A percentile compares a stretch with the other conserved stretches of the same genome.
Conservation (phyloP, 2,797 vertebrate genomes). For the Melanotaenia nigrans region DNA sequence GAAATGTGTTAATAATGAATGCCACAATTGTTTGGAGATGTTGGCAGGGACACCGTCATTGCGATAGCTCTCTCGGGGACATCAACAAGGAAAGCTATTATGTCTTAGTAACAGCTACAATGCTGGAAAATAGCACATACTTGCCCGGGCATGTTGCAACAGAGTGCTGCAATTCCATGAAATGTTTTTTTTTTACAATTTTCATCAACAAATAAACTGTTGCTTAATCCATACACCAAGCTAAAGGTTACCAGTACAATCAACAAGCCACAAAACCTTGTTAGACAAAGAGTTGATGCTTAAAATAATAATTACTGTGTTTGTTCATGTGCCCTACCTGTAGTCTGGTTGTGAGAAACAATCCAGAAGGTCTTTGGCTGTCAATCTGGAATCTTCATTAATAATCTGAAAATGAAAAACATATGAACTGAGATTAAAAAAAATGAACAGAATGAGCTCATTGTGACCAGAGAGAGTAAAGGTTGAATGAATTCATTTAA, state of each 20-base stretch:
- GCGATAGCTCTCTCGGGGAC: slow-evolving; percentile 31
- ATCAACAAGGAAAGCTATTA: slow-evolving; percentile 6
- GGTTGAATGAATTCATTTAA: background rate
- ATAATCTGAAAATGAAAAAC: slow-evolving; percentile 63
- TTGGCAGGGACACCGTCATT: slow-evolving; percentile 44
- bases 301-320: background rate
- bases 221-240: background rate
- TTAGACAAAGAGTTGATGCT: background rate
- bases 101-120: slow-evolving; percentile 1
- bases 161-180: slow-evolving; percentile 15
- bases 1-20: slow-evolving; percentile 7
- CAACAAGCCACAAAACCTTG: background rate
- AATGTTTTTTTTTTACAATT: slow-evolving; percentile 12
- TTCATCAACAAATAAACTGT: background rate
- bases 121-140: slow-evolving; percentile 20
- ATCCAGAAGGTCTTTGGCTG: slow-evolving; percentile 51
- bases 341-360: slow-evolving; percentile 75
- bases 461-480: background rate
- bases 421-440: slow-evolving; percentile 6
- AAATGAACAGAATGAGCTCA: background rate
- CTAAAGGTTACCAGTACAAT: background rate
- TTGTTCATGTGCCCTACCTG: slow-evolving; percentile 52
- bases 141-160: slow-evolving; percentile 47
- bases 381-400: slow-evolving; percentile 52
- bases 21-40: slow-evolving; percentile 27